Evolutionary conservation across 2,888 invertebrate species (phyloP).

Genomic region (Mesoligia furuncula): DNA sequence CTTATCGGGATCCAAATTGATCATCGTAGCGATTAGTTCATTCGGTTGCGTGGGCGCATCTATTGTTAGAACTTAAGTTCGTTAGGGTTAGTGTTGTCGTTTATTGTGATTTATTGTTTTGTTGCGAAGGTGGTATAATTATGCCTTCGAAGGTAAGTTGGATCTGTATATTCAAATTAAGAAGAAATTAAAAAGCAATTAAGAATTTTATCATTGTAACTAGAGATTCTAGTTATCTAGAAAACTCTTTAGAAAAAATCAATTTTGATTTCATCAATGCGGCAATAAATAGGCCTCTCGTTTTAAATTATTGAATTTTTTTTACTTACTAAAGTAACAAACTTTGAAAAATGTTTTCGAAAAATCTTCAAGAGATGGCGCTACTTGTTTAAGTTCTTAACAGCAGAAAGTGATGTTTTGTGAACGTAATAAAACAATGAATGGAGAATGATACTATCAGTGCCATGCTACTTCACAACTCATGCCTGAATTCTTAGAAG

Average conservation of each 20-base stretch:
- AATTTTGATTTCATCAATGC: not conserved
- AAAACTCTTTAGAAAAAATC: not conserved
- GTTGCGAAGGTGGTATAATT: conserved; percentile 42
- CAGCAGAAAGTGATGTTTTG: not conserved
- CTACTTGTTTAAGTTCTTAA: not conserved
- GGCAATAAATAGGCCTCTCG: not conserved
- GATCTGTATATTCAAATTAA: not conserved
- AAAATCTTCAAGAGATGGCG: conserved; percentile 36
- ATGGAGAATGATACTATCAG: not conserved
- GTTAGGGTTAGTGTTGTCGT: conserved; percentile 60
- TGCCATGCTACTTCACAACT: not conserved
- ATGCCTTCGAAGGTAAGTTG: not conserved
- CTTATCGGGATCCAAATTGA: conserved; percentile 63
- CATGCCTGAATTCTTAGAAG: not conserved
- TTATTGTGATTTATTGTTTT: conserved; percentile 56
- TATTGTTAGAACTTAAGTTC: conserved; percentile 65
- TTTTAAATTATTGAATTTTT: not conserved
- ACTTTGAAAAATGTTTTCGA: not conserved
- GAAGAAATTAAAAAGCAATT: not conserved
- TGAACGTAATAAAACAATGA: not conserved
- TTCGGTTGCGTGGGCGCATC: conserved; percentile 68
- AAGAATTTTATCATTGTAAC: not conserved
- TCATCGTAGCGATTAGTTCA: conserved; percentile 65
- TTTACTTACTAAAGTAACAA: not conserved
- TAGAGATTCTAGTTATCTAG: not conserved